phyloP scores from a whole-genome alignment of 2,888 invertebrate species.

The Plusia festucae region DNA sequence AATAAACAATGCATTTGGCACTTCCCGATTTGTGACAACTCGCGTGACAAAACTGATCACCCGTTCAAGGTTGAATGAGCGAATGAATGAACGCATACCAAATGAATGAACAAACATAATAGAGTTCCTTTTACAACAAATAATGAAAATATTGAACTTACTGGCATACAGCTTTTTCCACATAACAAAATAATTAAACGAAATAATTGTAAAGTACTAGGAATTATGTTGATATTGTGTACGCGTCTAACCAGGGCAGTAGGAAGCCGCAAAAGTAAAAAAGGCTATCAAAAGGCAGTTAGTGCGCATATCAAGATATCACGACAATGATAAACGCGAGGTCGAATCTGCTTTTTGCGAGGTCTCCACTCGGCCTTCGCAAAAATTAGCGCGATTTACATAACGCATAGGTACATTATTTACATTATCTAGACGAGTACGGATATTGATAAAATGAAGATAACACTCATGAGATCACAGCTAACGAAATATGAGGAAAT shows the following conservation, averaged over 20 bases:
- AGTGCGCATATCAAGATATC: slow-evolving; percentile 83
- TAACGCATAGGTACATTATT: slow-evolving; percentile 73
- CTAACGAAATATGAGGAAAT: slow-evolving; percentile 59
- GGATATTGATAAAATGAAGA: slow-evolving; percentile 73
- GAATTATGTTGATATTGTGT: slow-evolving; percentile 37
- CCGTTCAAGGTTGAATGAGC: slow-evolving; percentile 42
- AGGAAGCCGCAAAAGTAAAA: slow-evolving; percentile 70
- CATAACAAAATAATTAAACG: slow-evolving; percentile 27
- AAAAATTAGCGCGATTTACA: slow-evolving; percentile 86
- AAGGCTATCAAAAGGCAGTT: slow-evolving; percentile 74
- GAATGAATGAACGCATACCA: slow-evolving; percentile 38
- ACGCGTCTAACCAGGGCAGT: slow-evolving; percentile 66
- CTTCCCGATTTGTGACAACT: slow-evolving; percentile 41
- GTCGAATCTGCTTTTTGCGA: slow-evolving; percentile 83
- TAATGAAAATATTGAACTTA: slow-evolving; percentile 63
- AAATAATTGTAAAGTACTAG: slow-evolving; percentile 21
- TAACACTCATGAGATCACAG: slow-evolving; percentile 73
- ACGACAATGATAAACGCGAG: slow-evolving; percentile 84
- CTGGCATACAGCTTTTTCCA: slow-evolving; percentile 72
- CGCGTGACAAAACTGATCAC: slow-evolving; percentile 32
- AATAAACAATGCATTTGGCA: slow-evolving; percentile 28
- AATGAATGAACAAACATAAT: slow-evolving; percentile 39
- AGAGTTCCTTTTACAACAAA: slow-evolving; percentile 21
- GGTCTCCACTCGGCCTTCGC: slow-evolving; percentile 81
- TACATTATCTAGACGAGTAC: slow-evolving; percentile 68